Percentiles rank a stretch among this genome's conserved stretches.
Conservation (phyloP, 1,140 invertebrate species). For the Frieseomelitta varia region DNA sequence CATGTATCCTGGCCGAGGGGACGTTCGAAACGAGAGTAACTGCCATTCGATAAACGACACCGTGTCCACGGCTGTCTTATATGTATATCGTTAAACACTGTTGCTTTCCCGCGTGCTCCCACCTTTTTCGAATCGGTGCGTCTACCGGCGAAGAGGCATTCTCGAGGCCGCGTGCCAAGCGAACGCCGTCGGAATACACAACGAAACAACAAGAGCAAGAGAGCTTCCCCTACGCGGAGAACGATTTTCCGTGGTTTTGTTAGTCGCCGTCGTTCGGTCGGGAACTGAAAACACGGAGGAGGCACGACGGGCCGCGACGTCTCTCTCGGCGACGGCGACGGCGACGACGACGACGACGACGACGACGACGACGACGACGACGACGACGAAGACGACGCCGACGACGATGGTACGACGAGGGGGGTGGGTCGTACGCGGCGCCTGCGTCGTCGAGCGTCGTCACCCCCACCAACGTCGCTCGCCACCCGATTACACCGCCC, state of each 20-base stretch:
- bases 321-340: slow-evolving; percentile 49
- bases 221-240: slow-evolving; percentile 25
- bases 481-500: slow-evolving; percentile 49
- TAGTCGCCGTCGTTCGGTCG: slow-evolving; percentile 65
- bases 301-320: slow-evolving; percentile 63
- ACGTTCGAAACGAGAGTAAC: slow-evolving; percentile 16
- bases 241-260: slow-evolving; percentile 46
- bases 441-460: slow-evolving; percentile 48
- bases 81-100: slow-evolving; percentile 49
- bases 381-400: slow-evolving; percentile 59
- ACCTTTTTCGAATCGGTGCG: neutral
- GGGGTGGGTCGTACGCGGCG: slow-evolving; percentile 45
- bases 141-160: slow-evolving; percentile 29
- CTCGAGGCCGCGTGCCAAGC: slow-evolving; percentile 3
- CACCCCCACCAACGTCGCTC: slow-evolving; percentile 46
- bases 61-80: slow-evolving; percentile 21
- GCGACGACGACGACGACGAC: slow-evolving; percentile 47
- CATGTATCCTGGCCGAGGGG: neutral
- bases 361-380: slow-evolving; percentile 60
- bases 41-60: slow-evolving; percentile 5
- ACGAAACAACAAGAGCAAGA: neutral
- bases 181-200: neutral
- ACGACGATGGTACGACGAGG: slow-evolving; percentile 51
- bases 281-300: slow-evolving; percentile 66
- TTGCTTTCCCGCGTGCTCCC: slow-evolving; percentile 64